Base-by-base conservation (phyloP, 2,113 vertebrate species). In the Clarias magur region DNA sequence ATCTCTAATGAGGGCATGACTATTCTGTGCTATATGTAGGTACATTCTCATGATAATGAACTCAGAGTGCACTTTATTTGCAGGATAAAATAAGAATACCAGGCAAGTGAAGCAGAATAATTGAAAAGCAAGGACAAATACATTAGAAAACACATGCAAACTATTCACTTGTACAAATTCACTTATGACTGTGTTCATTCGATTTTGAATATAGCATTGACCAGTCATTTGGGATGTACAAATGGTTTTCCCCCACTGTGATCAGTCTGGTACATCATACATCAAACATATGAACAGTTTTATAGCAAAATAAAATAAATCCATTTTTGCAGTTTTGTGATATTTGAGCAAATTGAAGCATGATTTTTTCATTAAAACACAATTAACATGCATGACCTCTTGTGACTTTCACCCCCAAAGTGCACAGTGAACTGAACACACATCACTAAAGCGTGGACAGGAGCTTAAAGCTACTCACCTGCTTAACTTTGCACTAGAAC, bases 401-500 rank as follows among this genome's bases (percentile, higher is more conserved):
- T 65, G 60, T 53, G 13, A 34, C 11, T 34, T 90, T 30, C 42
- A 78, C 73, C 60, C 42, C 34, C 21, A 21, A 19, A 72, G 34
- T 21, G 65, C 34, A 70, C 21, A 73, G 16, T 67, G 34, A 67
- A 67, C 53, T 84, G 89, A 92, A 81, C 54, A 54, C 15, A 81
- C 57, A 65, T 11, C 78, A 62, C 23, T n/a, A 30, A 60, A 80
- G 42, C 9, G n/a, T 23, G 25, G 34, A 59, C 21, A 65, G n/a
- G 27, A 4, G 7, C 53, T 34, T 25, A 63, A 13, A 34, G 13
- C 16, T 62, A 89, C 92, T 82, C 90, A 95, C 94, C 94, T 95
- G 94, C 91, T 93, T 95, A 59, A 95, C 94, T 60, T 87, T 89
- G 59, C 93, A 92, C 94, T 95, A 92, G 65, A 85, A 91, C 12